phyloP scores from a whole-genome alignment of 2,888 invertebrate genomes.

The Tuberolachnus salignus region DNA sequence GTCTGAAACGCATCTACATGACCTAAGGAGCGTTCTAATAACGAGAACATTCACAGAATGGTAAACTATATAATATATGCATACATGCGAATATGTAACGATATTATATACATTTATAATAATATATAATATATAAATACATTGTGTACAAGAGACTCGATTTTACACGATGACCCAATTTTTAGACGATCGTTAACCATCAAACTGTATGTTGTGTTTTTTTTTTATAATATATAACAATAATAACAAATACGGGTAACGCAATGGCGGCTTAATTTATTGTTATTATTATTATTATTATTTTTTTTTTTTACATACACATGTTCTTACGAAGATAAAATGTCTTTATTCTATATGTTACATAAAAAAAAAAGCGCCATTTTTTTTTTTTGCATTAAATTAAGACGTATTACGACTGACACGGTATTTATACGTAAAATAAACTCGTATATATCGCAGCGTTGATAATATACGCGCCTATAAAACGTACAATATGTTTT shows the following conservation, averaged over 20 bases:
- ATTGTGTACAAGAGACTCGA: slow-evolving; percentile 9
- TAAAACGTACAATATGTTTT: too few species aligned
- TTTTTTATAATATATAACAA: not conserved
- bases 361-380: not conserved
- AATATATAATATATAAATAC: slow-evolving; percentile 9
- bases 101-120: too few species aligned
- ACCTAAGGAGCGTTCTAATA: slow-evolving; percentile 35
- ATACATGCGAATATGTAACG: not conserved
- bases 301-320: not conserved
- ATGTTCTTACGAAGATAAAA: not conserved
- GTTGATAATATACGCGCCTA: too few species aligned
- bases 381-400: not conserved
- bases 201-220: slow-evolving; percentile 22
- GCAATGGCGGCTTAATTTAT: too few species aligned
- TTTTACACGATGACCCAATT: slow-evolving; percentile 45
- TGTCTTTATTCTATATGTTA: not conserved
- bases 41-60: slow-evolving; percentile 36
- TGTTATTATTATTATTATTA: too few species aligned
- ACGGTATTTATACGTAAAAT: too few species aligned
- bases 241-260: not conserved
- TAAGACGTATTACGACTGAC: not conserved
- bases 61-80: not conserved
- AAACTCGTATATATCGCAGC: too few species aligned
- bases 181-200: not conserved
- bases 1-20: slow-evolving; percentile 47